phyloP scores from a whole-genome alignment of 2,797 vertebrate species.

The Borostomias antarcticus region DNA sequence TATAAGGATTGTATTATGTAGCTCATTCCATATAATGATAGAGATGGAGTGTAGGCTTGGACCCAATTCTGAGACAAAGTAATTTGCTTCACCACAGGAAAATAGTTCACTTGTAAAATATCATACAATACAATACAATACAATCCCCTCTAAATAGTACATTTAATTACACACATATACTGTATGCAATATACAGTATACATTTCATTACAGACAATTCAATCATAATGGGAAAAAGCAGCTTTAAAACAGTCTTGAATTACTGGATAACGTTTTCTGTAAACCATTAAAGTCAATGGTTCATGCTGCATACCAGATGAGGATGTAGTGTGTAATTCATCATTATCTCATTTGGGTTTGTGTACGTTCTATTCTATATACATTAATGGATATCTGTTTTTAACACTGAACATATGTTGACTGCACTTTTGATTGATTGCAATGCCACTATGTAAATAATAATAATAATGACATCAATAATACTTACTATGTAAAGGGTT shows the following conservation, averaged over 20 bases:
- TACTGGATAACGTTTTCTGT: constrained; percentile 46
- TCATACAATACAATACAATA: constrained; percentile 64
- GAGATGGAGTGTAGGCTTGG: not conserved
- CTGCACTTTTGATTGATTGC: not conserved
- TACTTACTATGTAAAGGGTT: no score
- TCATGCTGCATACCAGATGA: no score
- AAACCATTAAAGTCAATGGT: constrained; percentile 68
- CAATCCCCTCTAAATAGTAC: constrained; percentile 62
- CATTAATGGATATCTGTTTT: no score
- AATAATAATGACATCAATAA: not conserved
- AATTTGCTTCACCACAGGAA: not conserved
- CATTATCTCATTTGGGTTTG: no score
- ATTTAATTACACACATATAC: constrained; percentile 62
- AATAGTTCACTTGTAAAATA: constrained; percentile 28
- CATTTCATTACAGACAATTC: constrained; percentile 57
- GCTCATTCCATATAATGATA: not conserved
- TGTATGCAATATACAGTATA: constrained; percentile 46
- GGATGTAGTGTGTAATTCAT: no score
- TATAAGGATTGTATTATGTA: not conserved
- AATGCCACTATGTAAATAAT: not conserved
- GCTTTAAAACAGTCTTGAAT: constrained; percentile 68
- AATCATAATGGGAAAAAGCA: constrained; percentile 61
- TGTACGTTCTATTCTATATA: no score
- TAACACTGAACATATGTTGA: not conserved
- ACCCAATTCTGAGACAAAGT: not conserved